A percentile compares a stretch with the other conserved stretches of the same genome.
These are phyloP conservation scores for Tolypeutes matacus DNA, from an alignment of 2,797 vertebrate genomes.

Conservation along the genomic window DNA sequence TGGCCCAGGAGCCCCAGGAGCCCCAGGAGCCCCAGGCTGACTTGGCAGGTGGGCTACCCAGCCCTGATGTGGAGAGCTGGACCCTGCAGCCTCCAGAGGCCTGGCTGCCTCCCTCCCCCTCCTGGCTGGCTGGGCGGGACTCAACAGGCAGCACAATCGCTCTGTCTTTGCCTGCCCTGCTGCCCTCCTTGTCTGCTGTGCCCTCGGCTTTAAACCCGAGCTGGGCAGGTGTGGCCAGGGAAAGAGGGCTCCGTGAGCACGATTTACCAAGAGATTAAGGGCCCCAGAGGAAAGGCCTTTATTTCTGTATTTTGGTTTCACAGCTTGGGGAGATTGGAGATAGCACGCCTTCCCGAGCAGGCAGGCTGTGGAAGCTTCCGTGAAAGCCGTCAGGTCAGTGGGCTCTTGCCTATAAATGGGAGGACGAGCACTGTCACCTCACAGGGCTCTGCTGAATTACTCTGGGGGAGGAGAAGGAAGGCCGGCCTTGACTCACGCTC, in stretches of 20 bases:
- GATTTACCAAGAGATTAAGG: constrained; percentile 71
- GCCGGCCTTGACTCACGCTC: background rate
- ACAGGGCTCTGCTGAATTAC: background rate
- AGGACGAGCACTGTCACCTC: constrained; percentile 34
- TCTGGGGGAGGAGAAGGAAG: background rate
- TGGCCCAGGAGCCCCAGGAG: accelerated
- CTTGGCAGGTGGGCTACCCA: background rate
- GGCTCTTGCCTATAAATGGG: background rate
- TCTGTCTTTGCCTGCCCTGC: background rate
- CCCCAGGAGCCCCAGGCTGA: accelerated
- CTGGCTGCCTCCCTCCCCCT: background rate
- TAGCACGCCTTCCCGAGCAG: constrained; percentile 55
- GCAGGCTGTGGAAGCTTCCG: background rate
- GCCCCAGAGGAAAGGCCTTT: constrained; percentile 71
- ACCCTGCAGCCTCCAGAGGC: background rate
- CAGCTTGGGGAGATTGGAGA: constrained; percentile 67
- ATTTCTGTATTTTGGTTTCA: constrained; percentile 76
- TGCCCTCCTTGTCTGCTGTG: constrained; percentile 52
- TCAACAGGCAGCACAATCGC: background rate
- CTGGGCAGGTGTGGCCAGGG: constrained; percentile 49
- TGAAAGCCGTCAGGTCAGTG: background rate
- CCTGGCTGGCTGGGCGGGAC: background rate
- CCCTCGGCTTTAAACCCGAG: constrained; percentile 74
- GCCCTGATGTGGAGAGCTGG: background rate
- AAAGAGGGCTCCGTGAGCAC: constrained; percentile 37